Conservation (phyloP, 2,113 vertebrate species). For the Rhinogobius similis region DNA sequence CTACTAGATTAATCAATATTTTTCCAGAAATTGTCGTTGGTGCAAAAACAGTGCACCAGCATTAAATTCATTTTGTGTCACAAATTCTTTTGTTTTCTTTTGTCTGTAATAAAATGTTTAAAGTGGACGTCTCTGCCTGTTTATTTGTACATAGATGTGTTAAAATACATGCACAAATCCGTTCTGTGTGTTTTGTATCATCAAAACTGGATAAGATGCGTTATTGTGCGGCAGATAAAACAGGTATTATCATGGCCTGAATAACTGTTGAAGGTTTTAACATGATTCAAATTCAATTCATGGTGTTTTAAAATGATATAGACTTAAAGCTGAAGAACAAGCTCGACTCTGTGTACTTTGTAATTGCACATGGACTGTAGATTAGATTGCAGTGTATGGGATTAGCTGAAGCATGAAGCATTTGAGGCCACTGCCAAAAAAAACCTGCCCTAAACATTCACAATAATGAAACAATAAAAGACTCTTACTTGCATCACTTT, state of each 20-base stretch:
- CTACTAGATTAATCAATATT: conserved; percentile 72
- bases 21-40: conserved; percentile 71
- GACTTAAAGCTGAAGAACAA: not conserved
- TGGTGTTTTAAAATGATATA: not conserved
- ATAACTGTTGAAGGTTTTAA: not conserved
- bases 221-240: too few relatives aligned
- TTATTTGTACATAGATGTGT: conserved; percentile 17
- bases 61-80: conserved; percentile 82
- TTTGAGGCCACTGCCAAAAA: not conserved
- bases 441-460: not conserved
- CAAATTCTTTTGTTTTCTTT: conserved; percentile 86
- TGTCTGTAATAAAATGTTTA: conserved; percentile 96
- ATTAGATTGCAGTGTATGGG: not conserved
- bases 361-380: not conserved
- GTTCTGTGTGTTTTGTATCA: too few relatives aligned
- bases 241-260: not conserved
- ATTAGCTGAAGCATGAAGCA: not conserved
- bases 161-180: not conserved
- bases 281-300: not conserved
- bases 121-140: conserved; percentile 71
- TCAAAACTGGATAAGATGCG: too few relatives aligned
- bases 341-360: not conserved
- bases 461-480: not conserved
- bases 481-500: too few relatives aligned
- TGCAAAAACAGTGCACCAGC: conserved; percentile 75